A percentile compares a stretch with the other conserved stretches of the same genome.
phyloP scores from a whole-genome alignment of 2,888 invertebrate species.

The Orthosia incerta region DNA sequence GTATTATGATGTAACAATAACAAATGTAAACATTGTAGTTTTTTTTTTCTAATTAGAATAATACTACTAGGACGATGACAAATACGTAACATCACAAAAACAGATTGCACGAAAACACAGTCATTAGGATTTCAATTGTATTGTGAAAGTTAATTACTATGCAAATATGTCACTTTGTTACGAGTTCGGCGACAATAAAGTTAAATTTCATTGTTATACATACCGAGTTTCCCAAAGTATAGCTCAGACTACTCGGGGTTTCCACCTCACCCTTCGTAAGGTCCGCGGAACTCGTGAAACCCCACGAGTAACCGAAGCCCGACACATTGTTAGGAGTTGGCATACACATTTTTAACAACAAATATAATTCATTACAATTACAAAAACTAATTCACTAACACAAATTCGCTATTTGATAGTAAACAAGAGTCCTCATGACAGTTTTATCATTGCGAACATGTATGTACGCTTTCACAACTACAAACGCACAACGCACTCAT shows the following conservation, averaged over 20 bases:
- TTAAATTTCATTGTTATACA: constrained; percentile 61
- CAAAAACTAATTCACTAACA: constrained; percentile 86
- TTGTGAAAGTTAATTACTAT: constrained; percentile 57
- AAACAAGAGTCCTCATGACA: constrained; percentile 89
- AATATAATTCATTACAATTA: constrained; percentile 75
- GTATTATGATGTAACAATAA: constrained; percentile 33
- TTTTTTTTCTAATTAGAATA: constrained; percentile 27
- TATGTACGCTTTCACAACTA: constrained; percentile 89
- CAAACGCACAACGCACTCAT: constrained; percentile 87
- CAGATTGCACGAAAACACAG: constrained; percentile 12
- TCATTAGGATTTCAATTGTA: constrained; percentile 28
- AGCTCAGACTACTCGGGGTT: constrained; percentile 88
- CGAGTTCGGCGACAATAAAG: constrained; percentile 1
- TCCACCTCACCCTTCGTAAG: constrained; percentile 89
- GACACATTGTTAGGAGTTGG: constrained; percentile 90
- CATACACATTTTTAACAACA: constrained; percentile 88
- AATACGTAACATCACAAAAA: constrained; percentile 8
- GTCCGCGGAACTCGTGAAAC: constrained; percentile 88
- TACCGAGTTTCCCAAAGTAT: constrained; percentile 89
- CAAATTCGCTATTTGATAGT: constrained; percentile 87
- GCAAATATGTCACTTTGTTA: constrained; percentile 33
- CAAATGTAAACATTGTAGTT: constrained; percentile 16
- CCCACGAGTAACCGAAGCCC: constrained; percentile 90
- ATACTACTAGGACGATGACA: constrained; percentile 3
- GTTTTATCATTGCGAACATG: constrained; percentile 88